These are phyloP conservation scores for Psilopsiagon aurifrons DNA, from an alignment of 2,113 vertebrate genomes.

Conservation along the genomic window DNA sequence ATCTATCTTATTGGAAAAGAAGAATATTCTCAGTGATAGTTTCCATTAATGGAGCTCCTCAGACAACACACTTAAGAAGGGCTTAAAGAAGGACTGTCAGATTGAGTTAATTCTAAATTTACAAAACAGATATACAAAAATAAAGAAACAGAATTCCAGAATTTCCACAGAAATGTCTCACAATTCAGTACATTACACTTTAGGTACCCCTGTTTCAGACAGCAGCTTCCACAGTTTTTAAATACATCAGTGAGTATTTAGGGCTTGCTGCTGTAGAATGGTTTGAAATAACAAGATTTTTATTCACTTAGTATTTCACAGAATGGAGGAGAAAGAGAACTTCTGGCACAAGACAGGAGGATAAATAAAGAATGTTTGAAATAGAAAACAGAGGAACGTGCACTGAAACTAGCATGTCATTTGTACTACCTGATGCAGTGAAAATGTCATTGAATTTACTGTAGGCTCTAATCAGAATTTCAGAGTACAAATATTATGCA, in stretches of 20 bases:
- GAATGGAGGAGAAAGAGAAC: not conserved
- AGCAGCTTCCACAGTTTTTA: not conserved
- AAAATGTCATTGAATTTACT: not conserved
- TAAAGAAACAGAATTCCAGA: not conserved
- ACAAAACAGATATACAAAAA: not conserved
- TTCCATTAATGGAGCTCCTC: not conserved
- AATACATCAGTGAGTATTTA: not conserved
- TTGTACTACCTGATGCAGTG: not conserved
- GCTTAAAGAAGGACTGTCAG: not conserved
- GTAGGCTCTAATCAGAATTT: not conserved
- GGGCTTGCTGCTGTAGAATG: not conserved
- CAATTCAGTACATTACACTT: not conserved
- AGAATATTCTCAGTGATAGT: not conserved
- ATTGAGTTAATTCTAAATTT: not conserved
- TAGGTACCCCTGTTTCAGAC: not conserved
- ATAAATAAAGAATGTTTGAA: not conserved
- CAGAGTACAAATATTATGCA: not conserved
- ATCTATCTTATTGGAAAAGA: not conserved
- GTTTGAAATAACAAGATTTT: not conserved
- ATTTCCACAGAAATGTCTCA: not conserved
- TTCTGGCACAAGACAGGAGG: not conserved
- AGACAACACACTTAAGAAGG: not conserved
- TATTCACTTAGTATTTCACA: not conserved
- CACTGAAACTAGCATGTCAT: not conserved
- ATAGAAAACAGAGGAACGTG: not conserved